These are phyloP conservation scores for Euglossa dilemma DNA, from an alignment of 1,140 invertebrate species.

Conservation along the genomic window DNA sequence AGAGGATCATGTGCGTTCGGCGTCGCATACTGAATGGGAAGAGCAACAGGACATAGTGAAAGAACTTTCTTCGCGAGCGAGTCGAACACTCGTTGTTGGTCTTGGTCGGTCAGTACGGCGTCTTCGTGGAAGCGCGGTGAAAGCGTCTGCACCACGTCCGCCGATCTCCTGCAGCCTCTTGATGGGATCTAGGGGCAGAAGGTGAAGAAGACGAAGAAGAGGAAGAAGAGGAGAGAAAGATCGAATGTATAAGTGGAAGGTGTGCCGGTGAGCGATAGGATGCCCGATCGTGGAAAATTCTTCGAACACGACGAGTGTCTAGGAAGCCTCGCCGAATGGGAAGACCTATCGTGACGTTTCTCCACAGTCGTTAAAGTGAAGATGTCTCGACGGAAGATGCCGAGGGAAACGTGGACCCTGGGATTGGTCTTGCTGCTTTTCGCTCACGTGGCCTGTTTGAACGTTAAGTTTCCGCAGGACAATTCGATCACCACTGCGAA, in stretches of 20 bases:
- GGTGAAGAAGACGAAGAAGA: constrained; percentile 14
- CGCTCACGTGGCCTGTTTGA: not conserved
- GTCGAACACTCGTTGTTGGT: constrained; percentile 49
- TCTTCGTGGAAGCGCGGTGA: constrained; percentile 74
- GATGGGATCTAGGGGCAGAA: constrained; percentile 31
- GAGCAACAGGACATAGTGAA: constrained; percentile 59
- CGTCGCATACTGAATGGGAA: constrained; percentile 55
- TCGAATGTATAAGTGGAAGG: not conserved
- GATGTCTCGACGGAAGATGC: constrained; percentile 24
- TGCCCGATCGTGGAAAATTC: constrained; percentile 32
- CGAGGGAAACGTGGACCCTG: not conserved
- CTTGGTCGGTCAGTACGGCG: constrained; percentile 59
- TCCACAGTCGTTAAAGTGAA: constrained; percentile 15
- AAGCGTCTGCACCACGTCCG: constrained; percentile 69
- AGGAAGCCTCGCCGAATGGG: constrained; percentile 28
- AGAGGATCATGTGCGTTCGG: constrained; percentile 50
- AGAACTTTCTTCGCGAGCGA: constrained; percentile 77
- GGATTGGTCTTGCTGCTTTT: constrained; percentile 15
- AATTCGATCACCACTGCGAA: not conserved
- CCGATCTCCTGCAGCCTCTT: constrained; percentile 63
- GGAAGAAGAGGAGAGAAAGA: not conserved
- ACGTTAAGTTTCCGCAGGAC: not conserved
- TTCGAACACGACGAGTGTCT: constrained; percentile 26
- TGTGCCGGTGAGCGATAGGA: constrained; percentile 38
- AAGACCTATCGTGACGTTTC: constrained; percentile 17